A percentile compares a stretch with the other conserved stretches of the same genome.
phyloP scores from a whole-genome alignment of 2,797 vertebrate genomes.

The Rhinichthys osculus region DNA sequence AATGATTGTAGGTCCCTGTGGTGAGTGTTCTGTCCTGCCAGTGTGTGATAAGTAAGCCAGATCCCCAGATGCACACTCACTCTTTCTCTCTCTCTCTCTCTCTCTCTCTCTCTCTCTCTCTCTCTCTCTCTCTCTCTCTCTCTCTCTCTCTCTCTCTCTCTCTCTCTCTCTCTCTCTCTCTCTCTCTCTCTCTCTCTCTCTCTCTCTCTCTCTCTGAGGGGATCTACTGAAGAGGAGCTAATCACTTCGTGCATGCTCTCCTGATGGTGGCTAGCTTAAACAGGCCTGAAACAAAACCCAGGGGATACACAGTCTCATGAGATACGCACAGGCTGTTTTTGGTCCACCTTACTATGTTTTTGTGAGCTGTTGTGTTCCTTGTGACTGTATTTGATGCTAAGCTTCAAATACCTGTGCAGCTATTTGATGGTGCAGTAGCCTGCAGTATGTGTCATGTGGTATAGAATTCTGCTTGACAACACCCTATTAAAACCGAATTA shows the following conservation, averaged over 20 bases:
- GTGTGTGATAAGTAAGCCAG: slow-evolving; percentile 46
- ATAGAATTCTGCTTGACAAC: background rate
- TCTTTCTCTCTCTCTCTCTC: slow-evolving; percentile 19
- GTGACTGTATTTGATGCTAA: background rate
- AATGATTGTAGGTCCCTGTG: slow-evolving; percentile 27
- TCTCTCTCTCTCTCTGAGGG: slow-evolving; percentile 31
- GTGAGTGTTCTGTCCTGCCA: slow-evolving; percentile 43
- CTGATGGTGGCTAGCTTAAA: slow-evolving; percentile 44
- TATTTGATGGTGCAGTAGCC: background rate
- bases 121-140: slow-evolving; percentile 30
- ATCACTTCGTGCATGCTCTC: background rate
- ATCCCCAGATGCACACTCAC: slow-evolving; percentile 19
- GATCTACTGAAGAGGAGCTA: slow-evolving; percentile 24
- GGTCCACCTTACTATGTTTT: background rate
- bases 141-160: slow-evolving; percentile 24
- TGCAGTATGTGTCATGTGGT: background rate
- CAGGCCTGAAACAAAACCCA: slow-evolving; percentile 40
- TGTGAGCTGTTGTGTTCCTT: background rate
- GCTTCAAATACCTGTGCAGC: background rate
- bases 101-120: slow-evolving; percentile 26
- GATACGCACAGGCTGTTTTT: background rate
- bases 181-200: slow-evolving; percentile 20
- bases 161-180: slow-evolving; percentile 25
- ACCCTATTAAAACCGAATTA: slow-evolving; percentile 16
- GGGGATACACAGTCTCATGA: background rate